These are phyloP conservation scores for Argynnis bischoffii DNA, from an alignment of 2,888 invertebrate species.

Conservation along the genomic window DNA sequence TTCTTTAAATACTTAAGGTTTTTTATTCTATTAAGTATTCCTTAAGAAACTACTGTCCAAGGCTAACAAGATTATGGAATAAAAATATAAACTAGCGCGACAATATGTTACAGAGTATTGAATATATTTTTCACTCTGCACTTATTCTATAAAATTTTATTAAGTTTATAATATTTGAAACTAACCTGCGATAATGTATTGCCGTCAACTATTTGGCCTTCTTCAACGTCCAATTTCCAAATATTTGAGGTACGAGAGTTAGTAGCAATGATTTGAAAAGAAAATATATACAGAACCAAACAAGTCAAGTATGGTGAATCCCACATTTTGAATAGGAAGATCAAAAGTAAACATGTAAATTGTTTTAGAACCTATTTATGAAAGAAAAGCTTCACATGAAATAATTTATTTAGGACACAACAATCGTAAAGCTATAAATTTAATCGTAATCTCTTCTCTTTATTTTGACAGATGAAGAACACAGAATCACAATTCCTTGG, in stretches of 20 bases:
- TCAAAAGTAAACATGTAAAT: slow-evolving; percentile 62
- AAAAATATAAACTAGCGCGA: slow-evolving; percentile 27
- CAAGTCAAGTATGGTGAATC: slow-evolving; percentile 83
- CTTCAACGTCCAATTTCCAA: slow-evolving; percentile 91
- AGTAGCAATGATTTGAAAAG: slow-evolving; percentile 86
- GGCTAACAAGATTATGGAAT: slow-evolving; percentile 39
- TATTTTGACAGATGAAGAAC: slow-evolving; percentile 49
- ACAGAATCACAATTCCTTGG: slow-evolving; percentile 31
- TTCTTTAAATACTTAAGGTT: not conserved
- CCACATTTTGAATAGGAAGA: slow-evolving; percentile 73
- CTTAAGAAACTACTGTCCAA: slow-evolving; percentile 32
- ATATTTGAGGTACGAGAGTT: slow-evolving; percentile 92
- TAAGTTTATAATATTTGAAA: slow-evolving; percentile 36
- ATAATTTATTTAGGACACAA: slow-evolving; percentile 51
- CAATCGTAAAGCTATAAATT: slow-evolving; percentile 54
- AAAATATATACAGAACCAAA: slow-evolving; percentile 87
- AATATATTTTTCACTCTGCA: not conserved
- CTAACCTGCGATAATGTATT: slow-evolving; percentile 81
- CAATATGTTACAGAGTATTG: slow-evolving; percentile 20
- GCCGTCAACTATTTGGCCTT: slow-evolving; percentile 88
- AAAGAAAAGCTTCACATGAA: slow-evolving; percentile 54
- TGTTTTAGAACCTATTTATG: slow-evolving; percentile 47
- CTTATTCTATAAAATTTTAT: not conserved
- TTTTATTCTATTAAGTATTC: slow-evolving; percentile 1
- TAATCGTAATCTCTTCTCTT: slow-evolving; percentile 55